A percentile compares a stretch with the other conserved stretches of the same genome.
phyloP scores from a whole-genome alignment of 2,797 vertebrate species.

The Hafferia zeledoni region DNA sequence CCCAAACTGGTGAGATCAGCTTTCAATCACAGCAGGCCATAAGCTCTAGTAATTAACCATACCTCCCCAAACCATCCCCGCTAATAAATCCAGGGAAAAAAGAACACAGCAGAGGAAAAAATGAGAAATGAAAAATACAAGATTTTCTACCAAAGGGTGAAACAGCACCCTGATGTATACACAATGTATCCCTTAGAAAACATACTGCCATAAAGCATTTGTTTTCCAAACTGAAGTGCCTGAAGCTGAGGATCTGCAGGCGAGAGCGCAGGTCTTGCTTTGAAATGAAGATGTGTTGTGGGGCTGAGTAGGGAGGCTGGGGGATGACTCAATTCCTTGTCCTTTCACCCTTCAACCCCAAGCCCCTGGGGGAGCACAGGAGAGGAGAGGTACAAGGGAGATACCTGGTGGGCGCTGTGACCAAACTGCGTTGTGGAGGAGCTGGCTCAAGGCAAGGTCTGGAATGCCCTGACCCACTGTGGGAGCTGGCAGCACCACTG shows the following conservation, averaged over 20 bases:
- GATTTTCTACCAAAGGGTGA: not conserved
- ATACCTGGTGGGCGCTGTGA: fast-evolving
- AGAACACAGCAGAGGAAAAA: conserved; percentile 14
- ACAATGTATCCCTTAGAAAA: not conserved
- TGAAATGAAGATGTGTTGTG: not conserved
- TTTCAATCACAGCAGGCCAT: conserved; percentile 69
- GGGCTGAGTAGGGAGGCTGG: not conserved
- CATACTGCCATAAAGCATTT: fast-evolving
- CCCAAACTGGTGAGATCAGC: conserved; percentile 68
- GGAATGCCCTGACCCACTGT: fast-evolving
- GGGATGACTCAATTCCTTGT: not conserved
- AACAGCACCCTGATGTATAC: not conserved
- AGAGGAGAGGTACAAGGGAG: not conserved
- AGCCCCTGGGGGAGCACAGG: fast-evolving
- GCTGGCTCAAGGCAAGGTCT: not conserved
- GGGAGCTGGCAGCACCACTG: not conserved
- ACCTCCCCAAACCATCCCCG: conserved; percentile 56
- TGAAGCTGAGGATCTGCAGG: not conserved
- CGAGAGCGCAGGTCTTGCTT: not conserved
- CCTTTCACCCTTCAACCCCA: fast-evolving
- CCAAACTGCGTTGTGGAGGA: not conserved
- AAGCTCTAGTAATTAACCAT: conserved; percentile 66
- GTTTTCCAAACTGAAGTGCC: not conserved
- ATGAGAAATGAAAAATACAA: not conserved
- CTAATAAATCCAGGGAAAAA: conserved; percentile 51